A percentile compares a stretch with the other conserved stretches of the same genome.
Evolutionary conservation across 2,888 invertebrate genomes (phyloP).

Genomic region (Cataglyphis rosenhaueri): DNA sequence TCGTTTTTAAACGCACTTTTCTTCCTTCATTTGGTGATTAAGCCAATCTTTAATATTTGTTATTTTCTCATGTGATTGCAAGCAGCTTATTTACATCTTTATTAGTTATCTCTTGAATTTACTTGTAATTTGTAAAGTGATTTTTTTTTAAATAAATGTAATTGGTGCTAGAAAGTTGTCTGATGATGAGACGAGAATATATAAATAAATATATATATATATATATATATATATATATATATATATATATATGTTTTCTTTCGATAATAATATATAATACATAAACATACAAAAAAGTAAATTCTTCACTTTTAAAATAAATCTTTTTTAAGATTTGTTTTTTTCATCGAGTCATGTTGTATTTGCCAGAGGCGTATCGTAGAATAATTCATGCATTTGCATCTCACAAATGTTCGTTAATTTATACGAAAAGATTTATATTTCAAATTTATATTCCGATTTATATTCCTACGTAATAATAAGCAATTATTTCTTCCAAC

Average conservation of each 20-base stretch:
- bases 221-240: background rate
- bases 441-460: background rate
- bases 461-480: background rate
- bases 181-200: background rate
- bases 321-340: background rate
- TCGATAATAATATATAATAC: background rate
- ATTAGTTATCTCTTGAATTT: background rate
- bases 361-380: background rate
- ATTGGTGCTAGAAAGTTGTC: background rate
- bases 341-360: background rate
- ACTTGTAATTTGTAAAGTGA: slow-evolving; percentile 6
- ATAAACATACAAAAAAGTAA: background rate
- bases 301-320: background rate
- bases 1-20: background rate
- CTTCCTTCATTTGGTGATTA: background rate
- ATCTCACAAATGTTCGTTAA: background rate
- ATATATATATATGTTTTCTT: background rate
- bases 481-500: background rate
- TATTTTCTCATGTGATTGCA: background rate
- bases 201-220: too few species aligned
- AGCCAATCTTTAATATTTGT: background rate
- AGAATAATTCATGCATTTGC: background rate
- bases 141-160: background rate
- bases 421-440: background rate
- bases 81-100: background rate